phyloP scores from a whole-genome alignment of 2,888 invertebrate species.

The Trichogramma evanescens region DNA sequence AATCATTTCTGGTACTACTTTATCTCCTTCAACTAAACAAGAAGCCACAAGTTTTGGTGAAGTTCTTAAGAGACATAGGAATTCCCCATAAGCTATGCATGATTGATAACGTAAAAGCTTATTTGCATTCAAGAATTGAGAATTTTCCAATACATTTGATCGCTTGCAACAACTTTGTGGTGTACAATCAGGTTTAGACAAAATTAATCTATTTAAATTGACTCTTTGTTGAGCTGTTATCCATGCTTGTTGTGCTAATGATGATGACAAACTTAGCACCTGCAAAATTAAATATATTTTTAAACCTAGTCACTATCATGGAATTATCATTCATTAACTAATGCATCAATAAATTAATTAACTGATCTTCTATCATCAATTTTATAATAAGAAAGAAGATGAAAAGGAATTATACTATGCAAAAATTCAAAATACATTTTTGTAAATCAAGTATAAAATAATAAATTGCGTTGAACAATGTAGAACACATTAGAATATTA shows the following conservation, averaged over 20 bases:
- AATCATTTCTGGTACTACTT: conserved; percentile 48
- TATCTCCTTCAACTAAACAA: conserved; percentile 63
- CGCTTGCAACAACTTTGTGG: conserved; percentile 71
- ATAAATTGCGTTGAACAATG: too few species aligned
- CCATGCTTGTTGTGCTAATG: conserved; percentile 72
- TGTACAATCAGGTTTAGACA: conserved; percentile 67
- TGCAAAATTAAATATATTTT: conserved; percentile 28
- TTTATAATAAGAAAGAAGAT: too few species aligned
- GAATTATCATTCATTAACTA: not conserved
- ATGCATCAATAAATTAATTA: not conserved
- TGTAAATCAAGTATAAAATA: too few species aligned
- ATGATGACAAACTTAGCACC: conserved; percentile 53
- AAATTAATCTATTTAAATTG: conserved; percentile 69
- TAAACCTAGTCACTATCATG: not conserved
- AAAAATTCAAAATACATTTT: not conserved
- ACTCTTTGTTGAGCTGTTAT: conserved; percentile 79
- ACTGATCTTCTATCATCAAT: not conserved
- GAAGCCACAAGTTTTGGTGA: conserved; percentile 65
- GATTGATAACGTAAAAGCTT: conserved; percentile 80
- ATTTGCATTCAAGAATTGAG: conserved; percentile 71
- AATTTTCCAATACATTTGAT: conserved; percentile 58
- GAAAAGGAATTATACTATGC: not conserved
- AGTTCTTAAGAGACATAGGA: conserved; percentile 61
- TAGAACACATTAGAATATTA: not conserved
- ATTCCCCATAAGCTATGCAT: conserved; percentile 59